Percentiles rank a stretch among this genome's conserved stretches.
Evolutionary conservation across 2,888 invertebrate species (phyloP).

Genomic region (Cryptocephalus primarius): DNA sequence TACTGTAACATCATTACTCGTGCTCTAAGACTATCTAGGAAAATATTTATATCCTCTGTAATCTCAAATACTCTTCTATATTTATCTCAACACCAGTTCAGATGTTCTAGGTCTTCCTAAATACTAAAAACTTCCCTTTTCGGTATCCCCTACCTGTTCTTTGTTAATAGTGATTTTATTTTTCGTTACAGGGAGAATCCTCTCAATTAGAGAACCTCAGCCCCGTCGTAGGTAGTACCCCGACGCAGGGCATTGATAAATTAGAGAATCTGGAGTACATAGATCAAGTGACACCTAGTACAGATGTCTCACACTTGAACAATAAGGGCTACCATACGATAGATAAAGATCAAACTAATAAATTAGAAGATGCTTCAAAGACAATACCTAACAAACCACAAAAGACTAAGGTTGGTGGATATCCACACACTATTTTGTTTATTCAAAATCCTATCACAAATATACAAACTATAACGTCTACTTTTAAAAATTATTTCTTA

Average conservation of each 20-base stretch:
- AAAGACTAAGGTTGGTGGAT: slow-evolving; percentile 14
- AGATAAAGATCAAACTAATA: slow-evolving; percentile 37
- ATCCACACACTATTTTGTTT: neutral
- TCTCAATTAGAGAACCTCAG: slow-evolving; percentile 9
- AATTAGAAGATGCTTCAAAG: slow-evolving; percentile 16
- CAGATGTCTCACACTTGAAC: slow-evolving; percentile 42
- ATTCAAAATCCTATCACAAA: neutral
- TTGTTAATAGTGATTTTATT: neutral
- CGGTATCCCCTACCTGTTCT: no score
- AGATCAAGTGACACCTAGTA: slow-evolving; percentile 50
- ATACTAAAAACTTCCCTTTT: no score
- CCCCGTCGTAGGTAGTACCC: slow-evolving; percentile 27
- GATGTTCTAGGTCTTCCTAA: no score
- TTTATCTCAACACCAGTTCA: no score
- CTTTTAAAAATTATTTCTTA: neutral
- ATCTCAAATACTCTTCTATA: no score
- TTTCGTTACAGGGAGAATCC: slow-evolving; percentile 10
- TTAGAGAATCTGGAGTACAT: slow-evolving; percentile 47
- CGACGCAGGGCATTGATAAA: slow-evolving; percentile 29
- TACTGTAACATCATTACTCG: no score
- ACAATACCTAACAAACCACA: slow-evolving; percentile 16
- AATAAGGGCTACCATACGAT: slow-evolving; percentile 32
- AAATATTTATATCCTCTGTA: no score
- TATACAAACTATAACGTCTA: neutral
- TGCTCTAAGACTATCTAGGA: no score